Percentiles rank a stretch among this genome's conserved stretches.
phyloP scores from a whole-genome alignment of 2,113 vertebrate genomes.

The Microtus pennsylvanicus region DNA sequence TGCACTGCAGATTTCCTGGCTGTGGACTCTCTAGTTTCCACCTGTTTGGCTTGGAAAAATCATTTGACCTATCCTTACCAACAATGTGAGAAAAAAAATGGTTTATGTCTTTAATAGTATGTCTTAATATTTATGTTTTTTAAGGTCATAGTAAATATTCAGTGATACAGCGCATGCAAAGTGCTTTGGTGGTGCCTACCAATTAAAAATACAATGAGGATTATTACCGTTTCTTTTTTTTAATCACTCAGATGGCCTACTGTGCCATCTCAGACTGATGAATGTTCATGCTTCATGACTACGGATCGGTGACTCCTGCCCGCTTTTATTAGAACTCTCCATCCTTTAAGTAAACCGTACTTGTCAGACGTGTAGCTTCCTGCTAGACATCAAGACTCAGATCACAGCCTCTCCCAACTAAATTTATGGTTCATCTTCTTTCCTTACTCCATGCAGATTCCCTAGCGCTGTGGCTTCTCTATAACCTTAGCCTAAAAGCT shows the following conservation, averaged over 20 bases:
- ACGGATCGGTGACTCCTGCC: not conserved
- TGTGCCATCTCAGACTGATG: not conserved
- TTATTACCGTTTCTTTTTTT: not conserved
- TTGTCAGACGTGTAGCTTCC: not conserved
- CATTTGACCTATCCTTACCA: not conserved
- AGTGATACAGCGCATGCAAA: not conserved
- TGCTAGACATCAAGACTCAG: not conserved
- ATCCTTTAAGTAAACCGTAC: not conserved
- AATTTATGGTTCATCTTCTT: not conserved
- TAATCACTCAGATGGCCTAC: not conserved
- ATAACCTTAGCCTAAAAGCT: not conserved
- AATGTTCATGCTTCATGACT: not conserved
- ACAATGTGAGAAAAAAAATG: not conserved
- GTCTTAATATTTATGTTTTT: not conserved
- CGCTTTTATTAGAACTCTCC: not conserved
- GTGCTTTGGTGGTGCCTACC: not conserved
- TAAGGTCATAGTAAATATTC: conserved; percentile 28
- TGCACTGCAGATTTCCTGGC: not conserved
- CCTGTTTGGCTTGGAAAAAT: not conserved
- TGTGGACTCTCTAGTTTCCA: conserved; percentile 3
- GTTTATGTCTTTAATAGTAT: no score
- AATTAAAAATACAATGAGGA: not conserved
- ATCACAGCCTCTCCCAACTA: not conserved
- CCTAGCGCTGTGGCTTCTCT: not conserved
- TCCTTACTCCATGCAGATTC: not conserved